Evolutionary conservation across 2,113 vertebrate genomes (phyloP), one percentile per base, ranked within the genome.

Genomic region (Oncorhynchus mykiss): DNA sequence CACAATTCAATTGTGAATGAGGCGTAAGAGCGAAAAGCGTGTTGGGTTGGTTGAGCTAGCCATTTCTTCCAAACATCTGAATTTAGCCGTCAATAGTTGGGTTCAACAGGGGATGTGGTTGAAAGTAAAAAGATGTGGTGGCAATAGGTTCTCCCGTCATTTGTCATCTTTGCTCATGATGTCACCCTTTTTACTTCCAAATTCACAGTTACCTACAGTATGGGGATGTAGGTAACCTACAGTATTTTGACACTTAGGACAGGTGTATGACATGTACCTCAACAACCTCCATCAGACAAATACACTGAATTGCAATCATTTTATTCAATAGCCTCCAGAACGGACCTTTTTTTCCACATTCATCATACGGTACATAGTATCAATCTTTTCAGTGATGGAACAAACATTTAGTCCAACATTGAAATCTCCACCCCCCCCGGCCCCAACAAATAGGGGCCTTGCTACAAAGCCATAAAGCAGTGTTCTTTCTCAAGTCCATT

Each of bases 401-500:
- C 88, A 85, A 90, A 86, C 88, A 88, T 86, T 87, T 84, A 72
- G 73, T 29, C 70, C 29, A 73, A 73, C 67, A 51, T 54, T 65
- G 49, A 45, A 25, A 60, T 75, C 20, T 64, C 39, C 9, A 22
- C 24, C 49, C 69, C 69, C 57, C 16, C 59, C 20, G 39, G 6
- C 59, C 59, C 59, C 88, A 87, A 90, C 89, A 90, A 91, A 90
- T 86, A 90, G 87, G 92, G 89, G 84, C 3, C 4, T 81, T 88
- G 82, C 89, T 87, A 93, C 88, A 91, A 86, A 92, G 86, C 90
- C 88, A 85, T 79, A 81, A 4, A 85, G 69, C 77, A 73, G 92
- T 69, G 80, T 92, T 90, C 91, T 91, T 89, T 85, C 87, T 84
- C 88, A 91, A 84, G 86, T 88, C 85, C 90, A 80, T 85, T 81